Evolutionary conservation across 2,113 vertebrate genomes (phyloP).

Genomic region (Ariopsis seemanni): DNA sequence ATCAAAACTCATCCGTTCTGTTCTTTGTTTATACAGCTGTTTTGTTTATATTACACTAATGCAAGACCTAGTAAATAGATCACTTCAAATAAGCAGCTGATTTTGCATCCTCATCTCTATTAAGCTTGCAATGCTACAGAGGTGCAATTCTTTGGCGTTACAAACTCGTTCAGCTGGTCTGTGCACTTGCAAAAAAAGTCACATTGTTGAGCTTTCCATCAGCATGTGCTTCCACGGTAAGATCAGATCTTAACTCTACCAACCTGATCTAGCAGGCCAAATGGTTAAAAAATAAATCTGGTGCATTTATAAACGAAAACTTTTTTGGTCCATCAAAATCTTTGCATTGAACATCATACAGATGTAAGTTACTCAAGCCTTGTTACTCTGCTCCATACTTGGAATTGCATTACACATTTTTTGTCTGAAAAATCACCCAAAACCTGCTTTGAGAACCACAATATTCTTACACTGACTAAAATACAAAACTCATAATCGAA

Average conservation of each 20-base stretch:
- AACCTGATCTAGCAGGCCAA: neutral
- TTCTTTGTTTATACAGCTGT: neutral
- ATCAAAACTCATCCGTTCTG: neutral
- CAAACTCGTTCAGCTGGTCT: slow-evolving; percentile 50
- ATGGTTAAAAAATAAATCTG: neutral
- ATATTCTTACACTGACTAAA: neutral
- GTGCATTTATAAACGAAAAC: neutral
- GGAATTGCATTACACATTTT: neutral
- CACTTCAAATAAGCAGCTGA: neutral
- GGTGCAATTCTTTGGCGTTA: slow-evolving; percentile 7
- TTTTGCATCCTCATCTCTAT: neutral
- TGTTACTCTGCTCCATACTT: neutral
- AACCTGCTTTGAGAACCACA: neutral
- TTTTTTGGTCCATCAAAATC: slow-evolving; percentile 1
- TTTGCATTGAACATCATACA: neutral
- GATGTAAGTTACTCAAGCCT: neutral
- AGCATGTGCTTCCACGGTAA: neutral
- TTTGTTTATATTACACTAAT: neutral
- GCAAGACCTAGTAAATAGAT: neutral
- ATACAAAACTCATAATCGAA: too few relatives aligned
- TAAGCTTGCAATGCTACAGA: neutral
- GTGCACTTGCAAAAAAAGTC: slow-evolving; percentile 1
- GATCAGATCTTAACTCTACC: neutral
- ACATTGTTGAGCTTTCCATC: slow-evolving; percentile 29
- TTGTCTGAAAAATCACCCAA: neutral